Evolutionary conservation across 2,888 invertebrate genomes (phyloP).

Genomic region (Clepsis dumicolana): DNA sequence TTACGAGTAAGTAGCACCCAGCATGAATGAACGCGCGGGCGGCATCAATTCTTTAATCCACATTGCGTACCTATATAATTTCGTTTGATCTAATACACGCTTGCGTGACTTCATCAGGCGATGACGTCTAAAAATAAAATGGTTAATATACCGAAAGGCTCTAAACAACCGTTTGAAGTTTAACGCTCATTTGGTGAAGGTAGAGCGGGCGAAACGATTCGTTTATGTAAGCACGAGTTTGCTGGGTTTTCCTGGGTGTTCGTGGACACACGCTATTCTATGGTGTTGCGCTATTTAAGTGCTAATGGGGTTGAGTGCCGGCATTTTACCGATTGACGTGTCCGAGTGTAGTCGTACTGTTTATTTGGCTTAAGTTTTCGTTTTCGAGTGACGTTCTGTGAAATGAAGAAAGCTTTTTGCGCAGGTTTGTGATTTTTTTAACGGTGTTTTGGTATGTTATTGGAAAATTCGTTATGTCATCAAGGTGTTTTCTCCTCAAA

Average conservation of each 20-base stretch:
- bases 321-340: conserved; percentile 14
- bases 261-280: neutral
- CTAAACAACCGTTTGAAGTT: neutral
- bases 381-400: conserved; percentile 3
- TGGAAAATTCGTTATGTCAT: neutral
- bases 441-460: neutral
- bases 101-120: conserved; percentile 36
- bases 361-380: neutral
- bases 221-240: neutral
- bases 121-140: conserved; percentile 39
- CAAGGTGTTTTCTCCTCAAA: neutral
- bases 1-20: conserved; percentile 23
- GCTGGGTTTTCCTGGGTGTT: conserved; percentile 1
- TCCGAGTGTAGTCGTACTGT: neutral
- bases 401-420: conserved; percentile 29
- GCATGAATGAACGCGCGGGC: conserved; percentile 25
- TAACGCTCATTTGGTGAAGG: conserved; percentile 15
- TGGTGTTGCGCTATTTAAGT: conserved; percentile 12
- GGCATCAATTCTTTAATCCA: conserved; percentile 40
- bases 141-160: conserved; percentile 14
- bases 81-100: conserved; percentile 38
- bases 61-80: conserved; percentile 42
- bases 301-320: conserved; percentile 26
- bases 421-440: conserved; percentile 30
- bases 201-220: conserved; percentile 3